Evolutionary conservation across 2,888 invertebrate species (phyloP).

Genomic region (Ryuthela nishihirai): DNA sequence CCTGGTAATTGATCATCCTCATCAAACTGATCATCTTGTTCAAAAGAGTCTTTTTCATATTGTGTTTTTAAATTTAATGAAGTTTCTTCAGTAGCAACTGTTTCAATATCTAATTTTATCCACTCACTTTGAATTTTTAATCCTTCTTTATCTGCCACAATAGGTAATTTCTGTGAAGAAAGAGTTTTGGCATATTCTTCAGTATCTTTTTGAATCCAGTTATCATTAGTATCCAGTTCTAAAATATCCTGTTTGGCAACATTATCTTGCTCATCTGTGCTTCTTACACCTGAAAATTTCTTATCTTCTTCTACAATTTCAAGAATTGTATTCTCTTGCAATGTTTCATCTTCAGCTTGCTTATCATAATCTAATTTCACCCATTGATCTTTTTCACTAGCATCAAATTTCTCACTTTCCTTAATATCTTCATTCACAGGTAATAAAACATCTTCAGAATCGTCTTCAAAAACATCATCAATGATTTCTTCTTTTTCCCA

Average conservation of each 20-base stretch:
- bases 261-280: not conserved
- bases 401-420: conserved; percentile 4
- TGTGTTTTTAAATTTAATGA: too few species aligned
- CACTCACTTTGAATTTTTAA: too few species aligned
- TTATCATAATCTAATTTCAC: conserved; percentile 22
- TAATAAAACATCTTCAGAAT: conserved; percentile 1
- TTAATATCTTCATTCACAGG: not conserved
- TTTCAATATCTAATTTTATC: too few species aligned
- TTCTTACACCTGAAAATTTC: not conserved
- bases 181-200: too few species aligned
- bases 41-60: too few species aligned
- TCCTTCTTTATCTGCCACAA: too few species aligned
- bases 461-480: conserved; percentile 35
- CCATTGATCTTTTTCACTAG: conserved; percentile 20
- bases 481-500: conserved; percentile 33
- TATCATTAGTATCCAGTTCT: not conserved
- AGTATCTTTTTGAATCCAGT: not conserved
- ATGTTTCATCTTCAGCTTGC: conserved; percentile 1
- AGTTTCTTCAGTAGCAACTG: too few species aligned
- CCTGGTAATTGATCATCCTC: too few species aligned
- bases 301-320: not conserved
- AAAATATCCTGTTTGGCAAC: not conserved
- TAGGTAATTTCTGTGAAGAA: too few species aligned
- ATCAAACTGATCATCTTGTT: too few species aligned
- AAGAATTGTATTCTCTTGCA: not conserved